Evolutionary conservation across 2,113 vertebrate species (phyloP).

Genomic region (Tachuris rubrigastra): DNA sequence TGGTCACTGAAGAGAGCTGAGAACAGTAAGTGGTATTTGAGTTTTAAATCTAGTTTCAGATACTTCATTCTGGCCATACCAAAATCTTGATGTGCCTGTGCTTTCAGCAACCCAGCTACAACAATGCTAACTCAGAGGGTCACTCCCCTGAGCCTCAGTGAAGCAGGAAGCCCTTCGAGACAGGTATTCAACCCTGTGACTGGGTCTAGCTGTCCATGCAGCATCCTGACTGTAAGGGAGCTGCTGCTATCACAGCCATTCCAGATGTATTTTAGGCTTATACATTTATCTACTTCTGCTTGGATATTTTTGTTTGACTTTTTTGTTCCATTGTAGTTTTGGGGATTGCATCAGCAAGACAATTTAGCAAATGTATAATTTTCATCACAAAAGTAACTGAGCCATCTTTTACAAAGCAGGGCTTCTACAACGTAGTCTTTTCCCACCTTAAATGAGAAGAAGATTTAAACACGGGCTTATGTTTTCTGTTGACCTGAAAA

Average conservation of each 20-base stretch:
- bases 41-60: background rate
- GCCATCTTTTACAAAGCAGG: background rate
- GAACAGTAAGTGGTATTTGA: background rate
- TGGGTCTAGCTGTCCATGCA: background rate
- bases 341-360: background rate
- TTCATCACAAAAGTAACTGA: accelerated
- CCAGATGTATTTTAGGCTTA: background rate
- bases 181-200: background rate
- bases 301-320: background rate
- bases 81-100: background rate
- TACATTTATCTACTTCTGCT: background rate
- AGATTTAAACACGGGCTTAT: background rate
- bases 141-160: background rate
- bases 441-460: background rate
- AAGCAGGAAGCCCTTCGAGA: background rate
- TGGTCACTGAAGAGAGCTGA: background rate
- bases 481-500: background rate
- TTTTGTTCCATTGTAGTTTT: background rate
- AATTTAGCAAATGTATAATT: background rate
- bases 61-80: background rate
- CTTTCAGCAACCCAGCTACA: background rate
- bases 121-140: background rate
- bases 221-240: background rate
- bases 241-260: background rate
- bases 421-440: background rate